Evolutionary conservation across 2,888 invertebrate species (phyloP), one percentile per base, ranked within the genome.

Genomic region (Himalopsyche japonica): DNA sequence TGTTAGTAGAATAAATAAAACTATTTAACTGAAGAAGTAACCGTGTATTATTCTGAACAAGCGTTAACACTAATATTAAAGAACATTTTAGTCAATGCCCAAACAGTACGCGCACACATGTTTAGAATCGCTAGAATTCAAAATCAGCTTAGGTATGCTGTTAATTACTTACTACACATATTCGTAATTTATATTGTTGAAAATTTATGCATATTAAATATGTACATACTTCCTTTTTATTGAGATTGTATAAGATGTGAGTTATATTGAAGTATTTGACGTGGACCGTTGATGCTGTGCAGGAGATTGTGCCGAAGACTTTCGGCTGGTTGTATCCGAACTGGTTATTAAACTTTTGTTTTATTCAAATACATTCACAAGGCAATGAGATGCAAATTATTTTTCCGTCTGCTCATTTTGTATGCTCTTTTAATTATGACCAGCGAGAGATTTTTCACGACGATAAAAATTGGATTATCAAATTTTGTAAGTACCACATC

Each of bases 181-280:
- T 80, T 76, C 82, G 84, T 84, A 84, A 84, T 84, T 84, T 84
- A 84, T 84, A 82, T 84, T 82, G 84, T 84, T 84, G 84, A n/a
- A 84, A 84, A 82, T 84, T 79, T 84, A 84, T 84, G 84, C 84
- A 84, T 84, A 84, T 84, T 84, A 84, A 84, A 80, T 82, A 49
- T 27, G 70, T 70, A 27, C 24, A 70, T 70, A 70, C 48, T 49
- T 78, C 81, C 82, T 80, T 84, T 43, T 82, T 84, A 84, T 84
- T 84, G 77, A 84, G 84, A 84, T 84, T 84, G 84, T 82, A 84
- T 82, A 82, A 84, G 84, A 84, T 84, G 82, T 77, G 32, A 82
- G 76, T 82, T 82, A 79, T 82, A 82, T 84, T 82, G 84, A 80
- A 82, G 80, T 80, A 80, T 80, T 82, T 84, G 84, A 84, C 84